Conservation (phyloP, 2,113 vertebrate species). For the Nibea coibor region DNA sequence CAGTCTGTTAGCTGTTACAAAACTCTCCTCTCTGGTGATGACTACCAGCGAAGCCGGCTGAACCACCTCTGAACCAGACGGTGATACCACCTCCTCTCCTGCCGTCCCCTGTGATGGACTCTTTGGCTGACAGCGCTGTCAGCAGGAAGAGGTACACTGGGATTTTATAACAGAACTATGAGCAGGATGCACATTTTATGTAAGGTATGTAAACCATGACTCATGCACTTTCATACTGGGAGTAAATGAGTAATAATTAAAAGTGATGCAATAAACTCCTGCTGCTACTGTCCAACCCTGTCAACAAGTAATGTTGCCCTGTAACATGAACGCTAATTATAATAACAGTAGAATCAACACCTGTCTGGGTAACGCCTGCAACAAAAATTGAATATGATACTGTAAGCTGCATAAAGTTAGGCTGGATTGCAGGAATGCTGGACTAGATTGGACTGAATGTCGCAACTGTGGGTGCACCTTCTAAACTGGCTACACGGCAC, state of each 20-base stretch:
- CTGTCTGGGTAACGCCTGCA: not conserved
- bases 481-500: not conserved
- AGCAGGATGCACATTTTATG: not conserved
- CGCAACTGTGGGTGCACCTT: not conserved
- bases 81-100: too few relatives aligned
- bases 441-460: not conserved
- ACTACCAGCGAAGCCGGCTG: too few relatives aligned
- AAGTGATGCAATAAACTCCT: not conserved
- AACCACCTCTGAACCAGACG: too few relatives aligned
- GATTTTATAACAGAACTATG: too few relatives aligned
- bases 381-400: not conserved
- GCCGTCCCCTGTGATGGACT: too few relatives aligned
- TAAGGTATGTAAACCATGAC: too few relatives aligned
- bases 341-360: not conserved
- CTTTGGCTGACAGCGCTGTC: too few relatives aligned
- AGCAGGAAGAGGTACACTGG: too few relatives aligned
- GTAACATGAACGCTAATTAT: not conserved
- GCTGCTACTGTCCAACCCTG: not conserved
- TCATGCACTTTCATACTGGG: too few relatives aligned
- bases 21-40: too few relatives aligned
- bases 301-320: not conserved
- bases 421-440: not conserved
- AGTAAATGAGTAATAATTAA: slow-evolving; percentile 12
- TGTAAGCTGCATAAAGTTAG: not conserved
- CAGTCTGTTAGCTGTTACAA: too few relatives aligned